Evolutionary conservation across 2,888 invertebrate species (phyloP), one percentile per base, ranked within the genome.

Genomic region (Schrankia costaestrigalis): DNA sequence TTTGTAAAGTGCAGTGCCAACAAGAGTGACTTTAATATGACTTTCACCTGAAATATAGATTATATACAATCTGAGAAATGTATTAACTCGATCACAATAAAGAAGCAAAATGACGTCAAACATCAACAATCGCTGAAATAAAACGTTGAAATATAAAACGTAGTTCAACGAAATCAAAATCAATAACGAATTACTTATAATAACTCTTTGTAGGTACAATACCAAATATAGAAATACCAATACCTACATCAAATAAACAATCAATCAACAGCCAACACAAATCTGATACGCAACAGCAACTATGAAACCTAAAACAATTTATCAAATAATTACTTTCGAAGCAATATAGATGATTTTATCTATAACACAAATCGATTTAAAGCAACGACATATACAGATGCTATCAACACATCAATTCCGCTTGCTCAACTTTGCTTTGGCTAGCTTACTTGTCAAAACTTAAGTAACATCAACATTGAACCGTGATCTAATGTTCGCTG

Each of bases 331-430:
- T 33, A 22, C 26, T 22, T 33, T 17, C 28, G 17, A 26, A 30
- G 11, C 10, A 4, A 22, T 27, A 38, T 6, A 23, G 33, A 15
- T 14, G 22, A 30, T 13, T 22, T 30, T 38, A 38, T 38, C 33
- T 30, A 7, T 11, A 27, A 25, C 24, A 38, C 3, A 17, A 14
- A 38, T 33, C 26, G 13, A n/a, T 38, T 25, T 29, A 33, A 32
- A 33, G 29, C 18, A 18, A 33, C 30, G 33, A 28, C 26, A 18
- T 37, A 25, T 32, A 36, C 36, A 37, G 56, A 56, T 56, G 27
- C 29, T 56, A 59, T 53, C 54, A 50, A 41, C 47, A 44, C 41
- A 43, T 51, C 42, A 47, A 53, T 56, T 56, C 56, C 53, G 45
- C 56, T 54, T 54, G 48, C 44, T 46, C 35, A 46, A 37, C 40